Percentiles rank a stretch among this genome's conserved stretches.
Evolutionary conservation across 2,888 invertebrate genomes (phyloP).

Genomic region (Hirtodrosophila duncani): DNA sequence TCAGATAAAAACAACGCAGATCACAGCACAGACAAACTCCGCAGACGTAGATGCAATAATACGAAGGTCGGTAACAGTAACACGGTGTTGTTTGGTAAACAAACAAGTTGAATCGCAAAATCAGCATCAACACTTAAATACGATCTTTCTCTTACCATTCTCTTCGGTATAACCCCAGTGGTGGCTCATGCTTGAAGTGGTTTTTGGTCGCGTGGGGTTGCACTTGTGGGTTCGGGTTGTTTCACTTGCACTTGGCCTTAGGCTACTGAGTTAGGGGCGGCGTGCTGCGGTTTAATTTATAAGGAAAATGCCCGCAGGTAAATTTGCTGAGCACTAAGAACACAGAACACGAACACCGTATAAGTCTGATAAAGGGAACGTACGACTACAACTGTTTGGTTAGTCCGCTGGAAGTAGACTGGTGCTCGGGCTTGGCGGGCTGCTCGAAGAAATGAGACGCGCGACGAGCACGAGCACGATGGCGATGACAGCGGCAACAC

Average conservation of each 20-base stretch:
- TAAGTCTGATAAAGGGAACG: not conserved
- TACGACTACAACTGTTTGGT: constrained; percentile 47
- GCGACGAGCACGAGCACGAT: not conserved
- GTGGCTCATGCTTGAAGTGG: constrained; percentile 57
- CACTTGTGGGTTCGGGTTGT: constrained; percentile 22
- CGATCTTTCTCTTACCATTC: constrained; percentile 61
- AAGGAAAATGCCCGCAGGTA: constrained; percentile 8
- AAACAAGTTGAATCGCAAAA: constrained; percentile 22
- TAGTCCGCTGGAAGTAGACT: constrained; percentile 73
- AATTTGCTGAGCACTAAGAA: too few species aligned
- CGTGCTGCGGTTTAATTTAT: constrained; percentile 34
- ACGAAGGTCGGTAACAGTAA: too few species aligned
- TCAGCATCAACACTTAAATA: not conserved
- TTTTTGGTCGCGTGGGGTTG: constrained; percentile 12
- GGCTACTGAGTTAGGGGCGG: constrained; percentile 36
- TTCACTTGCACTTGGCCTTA: constrained; percentile 41
- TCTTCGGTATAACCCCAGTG: constrained; percentile 74
- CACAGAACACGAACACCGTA: constrained; percentile 6
- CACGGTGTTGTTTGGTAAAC: constrained; percentile 33
- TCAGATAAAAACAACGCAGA: too few species aligned
- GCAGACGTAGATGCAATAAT: too few species aligned
- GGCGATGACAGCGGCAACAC: constrained; percentile 29
- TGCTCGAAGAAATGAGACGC: constrained; percentile 43
- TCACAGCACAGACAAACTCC: too few species aligned
- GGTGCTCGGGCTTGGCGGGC: constrained; percentile 44